Percentiles rank a stretch among this genome's conserved stretches.
Evolutionary conservation across 2,113 vertebrate species (phyloP).

Genomic region (Nothobranchius kuhntae): DNA sequence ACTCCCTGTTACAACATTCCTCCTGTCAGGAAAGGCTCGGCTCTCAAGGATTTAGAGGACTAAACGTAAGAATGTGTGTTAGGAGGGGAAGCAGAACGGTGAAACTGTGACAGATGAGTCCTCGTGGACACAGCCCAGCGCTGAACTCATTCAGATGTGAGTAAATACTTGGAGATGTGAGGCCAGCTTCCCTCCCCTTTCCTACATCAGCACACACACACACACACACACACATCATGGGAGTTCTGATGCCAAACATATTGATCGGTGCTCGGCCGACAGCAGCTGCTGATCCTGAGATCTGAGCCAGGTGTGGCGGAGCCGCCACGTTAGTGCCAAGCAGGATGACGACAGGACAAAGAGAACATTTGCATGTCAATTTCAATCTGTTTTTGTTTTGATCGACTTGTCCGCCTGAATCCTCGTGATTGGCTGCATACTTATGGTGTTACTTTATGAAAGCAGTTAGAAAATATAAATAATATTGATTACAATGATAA

Average conservation of each 20-base stretch:
- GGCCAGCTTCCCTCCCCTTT: too few relatives aligned
- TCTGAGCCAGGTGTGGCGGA: constrained; percentile 48
- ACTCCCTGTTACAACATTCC: too few relatives aligned
- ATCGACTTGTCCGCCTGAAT: constrained; percentile 52
- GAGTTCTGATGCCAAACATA: constrained; percentile 44
- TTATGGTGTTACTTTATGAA: constrained; percentile 55
- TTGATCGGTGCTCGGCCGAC: constrained; percentile 43
- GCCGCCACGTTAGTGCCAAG: neutral
- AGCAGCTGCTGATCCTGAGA: constrained; percentile 58
- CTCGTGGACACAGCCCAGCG: neutral
- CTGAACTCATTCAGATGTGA: neutral
- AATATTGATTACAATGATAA: constrained; percentile 62
- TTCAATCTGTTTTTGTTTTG: constrained; percentile 47
- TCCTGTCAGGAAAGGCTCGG: too few relatives aligned
- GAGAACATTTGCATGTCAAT: constrained; percentile 63
- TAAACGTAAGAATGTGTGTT: too few relatives aligned
- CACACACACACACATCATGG: neutral
- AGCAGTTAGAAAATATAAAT: constrained; percentile 61
- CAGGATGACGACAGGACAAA: neutral
- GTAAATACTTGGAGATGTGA: neutral
- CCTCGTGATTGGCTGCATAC: constrained; percentile 51
- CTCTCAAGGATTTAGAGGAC: too few relatives aligned
- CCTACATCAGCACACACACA: constrained; percentile 8
- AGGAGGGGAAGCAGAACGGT: too few relatives aligned
- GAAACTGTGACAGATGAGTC: too few relatives aligned